A percentile compares a stretch with the other conserved stretches of the same genome.
These are phyloP conservation scores for Heloderma charlesbogerti DNA, from an alignment of 2,113 vertebrate genomes.

Conservation along the genomic window DNA sequence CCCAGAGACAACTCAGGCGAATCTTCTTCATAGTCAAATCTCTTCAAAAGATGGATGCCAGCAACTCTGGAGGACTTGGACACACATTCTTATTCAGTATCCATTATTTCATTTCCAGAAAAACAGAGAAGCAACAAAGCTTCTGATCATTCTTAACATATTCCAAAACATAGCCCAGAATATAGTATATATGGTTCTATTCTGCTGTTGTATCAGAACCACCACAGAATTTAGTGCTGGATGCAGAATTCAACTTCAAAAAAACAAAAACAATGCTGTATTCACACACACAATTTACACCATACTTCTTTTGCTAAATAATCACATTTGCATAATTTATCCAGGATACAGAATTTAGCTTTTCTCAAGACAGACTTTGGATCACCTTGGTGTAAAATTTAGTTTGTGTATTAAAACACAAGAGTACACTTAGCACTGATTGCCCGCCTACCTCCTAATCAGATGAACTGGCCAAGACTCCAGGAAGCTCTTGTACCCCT, in stretches of 20 bases:
- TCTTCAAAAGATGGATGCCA: neutral
- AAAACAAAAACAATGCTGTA: neutral
- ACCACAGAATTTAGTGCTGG: neutral
- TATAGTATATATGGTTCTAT: neutral
- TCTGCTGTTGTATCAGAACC: neutral
- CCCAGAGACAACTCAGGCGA: conserved; percentile 2
- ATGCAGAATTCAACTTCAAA: neutral
- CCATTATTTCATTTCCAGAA: neutral
- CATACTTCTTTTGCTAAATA: neutral
- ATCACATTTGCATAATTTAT: neutral
- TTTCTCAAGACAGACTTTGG: neutral
- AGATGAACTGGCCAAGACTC: neutral
- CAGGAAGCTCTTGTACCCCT: neutral
- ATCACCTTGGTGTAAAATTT: neutral
- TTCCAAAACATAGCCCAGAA: neutral
- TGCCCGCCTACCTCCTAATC: conserved; percentile 1
- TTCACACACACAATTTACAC: neutral
- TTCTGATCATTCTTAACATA: neutral
- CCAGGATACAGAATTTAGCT: neutral
- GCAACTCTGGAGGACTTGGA: neutral
- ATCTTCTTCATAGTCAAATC: neutral
- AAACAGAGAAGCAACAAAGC: too few species aligned
- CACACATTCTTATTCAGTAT: neutral
- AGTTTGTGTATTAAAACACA: neutral
- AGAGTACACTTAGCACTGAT: neutral